These are phyloP conservation scores for Craniophora ligustri DNA, from an alignment of 2,888 invertebrate species.

Conservation along the genomic window DNA sequence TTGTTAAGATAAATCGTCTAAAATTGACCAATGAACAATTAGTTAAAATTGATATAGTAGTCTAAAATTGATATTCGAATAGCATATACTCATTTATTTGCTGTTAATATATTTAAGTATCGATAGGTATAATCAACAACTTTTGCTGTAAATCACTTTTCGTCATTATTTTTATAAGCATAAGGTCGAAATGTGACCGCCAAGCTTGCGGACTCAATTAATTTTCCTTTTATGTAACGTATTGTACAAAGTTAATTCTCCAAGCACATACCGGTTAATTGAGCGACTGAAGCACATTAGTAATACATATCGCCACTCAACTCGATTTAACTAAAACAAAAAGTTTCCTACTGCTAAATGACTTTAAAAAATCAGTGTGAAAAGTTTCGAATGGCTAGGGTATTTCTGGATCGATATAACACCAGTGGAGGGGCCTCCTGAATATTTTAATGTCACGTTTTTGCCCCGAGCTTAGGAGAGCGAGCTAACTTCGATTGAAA, in stretches of 20 bases:
- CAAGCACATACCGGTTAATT: neutral
- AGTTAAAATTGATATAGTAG: no score
- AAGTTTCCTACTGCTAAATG: conserved; percentile 26
- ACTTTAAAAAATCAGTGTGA: conserved; percentile 13
- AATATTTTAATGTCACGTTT: conserved; percentile 72
- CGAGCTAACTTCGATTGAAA: conserved; percentile 68
- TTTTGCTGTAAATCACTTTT: no score
- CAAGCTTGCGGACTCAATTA: neutral
- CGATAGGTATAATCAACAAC: no score
- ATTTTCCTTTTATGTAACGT: neutral
- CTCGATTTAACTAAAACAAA: neutral
- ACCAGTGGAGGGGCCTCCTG: conserved; percentile 52
- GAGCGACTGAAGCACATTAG: conserved; percentile 7
- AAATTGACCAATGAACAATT: no score
- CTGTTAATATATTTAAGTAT: no score
- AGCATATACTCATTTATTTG: no score
- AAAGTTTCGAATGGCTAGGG: conserved; percentile 27
- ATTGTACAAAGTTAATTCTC: no score
- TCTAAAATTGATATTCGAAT: no score
- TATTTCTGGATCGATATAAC: conserved; percentile 53
- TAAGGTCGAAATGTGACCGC: no score
- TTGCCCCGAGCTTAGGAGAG: conserved; percentile 53
- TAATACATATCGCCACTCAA: conserved; percentile 15
- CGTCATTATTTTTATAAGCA: no score
- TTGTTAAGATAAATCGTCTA: no score